Base-by-base conservation (phyloP, 2,888 invertebrate genomes). In the Liodrosophila aerea region DNA sequence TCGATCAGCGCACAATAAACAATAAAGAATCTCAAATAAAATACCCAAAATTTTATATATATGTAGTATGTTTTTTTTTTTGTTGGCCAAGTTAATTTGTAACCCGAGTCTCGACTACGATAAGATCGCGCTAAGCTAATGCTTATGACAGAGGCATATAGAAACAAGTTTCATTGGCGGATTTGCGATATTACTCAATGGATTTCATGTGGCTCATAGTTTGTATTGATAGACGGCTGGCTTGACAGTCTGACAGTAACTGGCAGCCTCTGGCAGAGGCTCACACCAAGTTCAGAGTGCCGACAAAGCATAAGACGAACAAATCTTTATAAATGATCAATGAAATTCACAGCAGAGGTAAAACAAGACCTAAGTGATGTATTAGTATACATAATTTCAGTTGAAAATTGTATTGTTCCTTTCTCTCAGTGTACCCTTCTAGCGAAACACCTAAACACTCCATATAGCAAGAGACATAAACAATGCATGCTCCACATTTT, bases 401-500 rank as follows among this genome's bases (percentile, higher is more conserved):
- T n/a, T n/a, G n/a, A n/a, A n/a, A n/a, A n/a, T n/a, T n/a, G 2
- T 22, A 22, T 5, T 22, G 22, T 5, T 22, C 3, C 22, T 22
- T 22, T 22, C 22, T 22, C 15, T 12, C 27, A 33, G 13, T 43
- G 30, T 12, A 41, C 7, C 39, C 39, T 22, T 16, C 8, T 12
- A 13, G 22, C 22, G 12, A 16, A 47, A 34, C 39, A 34, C 15
- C 27, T 22, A 41, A 7, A 12, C 27, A 33, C 36, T 40, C 11
- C 13, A 9, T 9, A 7, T 5, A 8, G 16, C 5, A n/a, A 4
- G 15, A 16, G n/a, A 34, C 40, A 54, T 40, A 33, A 67, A 64
- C 64, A 57, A 68, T 66, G 64, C 62, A 53, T 78, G 78, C 76
- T 82, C 85, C 66, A 74, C 50, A 78, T 80, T 78, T 80, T 85